Evolutionary conservation across 2,888 invertebrate genomes (phyloP).

Genomic region (Malthinus seriepunctatus): DNA sequence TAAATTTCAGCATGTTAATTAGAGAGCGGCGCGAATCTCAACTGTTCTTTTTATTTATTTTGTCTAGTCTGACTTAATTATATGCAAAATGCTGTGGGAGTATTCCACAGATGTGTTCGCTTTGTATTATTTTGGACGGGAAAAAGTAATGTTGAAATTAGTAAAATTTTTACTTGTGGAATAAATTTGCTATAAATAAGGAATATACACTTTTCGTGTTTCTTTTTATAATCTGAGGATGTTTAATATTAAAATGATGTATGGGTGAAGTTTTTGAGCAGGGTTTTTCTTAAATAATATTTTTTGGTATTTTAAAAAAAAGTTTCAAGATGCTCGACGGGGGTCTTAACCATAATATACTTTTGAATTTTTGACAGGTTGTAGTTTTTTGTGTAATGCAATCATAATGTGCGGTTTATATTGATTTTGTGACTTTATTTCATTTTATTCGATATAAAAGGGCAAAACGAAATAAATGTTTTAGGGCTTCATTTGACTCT

Average conservation of each 20-base stretch:
- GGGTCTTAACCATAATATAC: constrained; percentile 7
- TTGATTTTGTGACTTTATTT: background rate
- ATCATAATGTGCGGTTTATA: constrained; percentile 1
- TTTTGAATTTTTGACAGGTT: constrained; percentile 12
- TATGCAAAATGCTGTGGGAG: constrained; percentile 24
- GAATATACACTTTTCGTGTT: constrained; percentile 1
- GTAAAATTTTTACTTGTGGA: constrained; percentile 9
- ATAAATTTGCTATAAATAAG: constrained; percentile 25
- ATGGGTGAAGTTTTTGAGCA: constrained; percentile 13
- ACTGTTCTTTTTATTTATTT: constrained; percentile 22
- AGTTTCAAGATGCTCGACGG: constrained; percentile 5
- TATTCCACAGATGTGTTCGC: constrained; percentile 2
- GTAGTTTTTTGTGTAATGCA: constrained; percentile 3
- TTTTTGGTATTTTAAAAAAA: constrained; percentile 5
- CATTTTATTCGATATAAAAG: background rate
- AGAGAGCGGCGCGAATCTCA: constrained; percentile 14
- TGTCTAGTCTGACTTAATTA: constrained; percentile 24
- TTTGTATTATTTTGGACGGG: constrained; percentile 1
- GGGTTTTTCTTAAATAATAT: background rate
- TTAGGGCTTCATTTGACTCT: constrained; percentile 11
- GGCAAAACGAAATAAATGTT: constrained; percentile 12
- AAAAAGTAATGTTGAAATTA: background rate
- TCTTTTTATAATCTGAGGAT: constrained; percentile 5
- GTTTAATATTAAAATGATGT: constrained; percentile 19
- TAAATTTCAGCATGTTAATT: constrained; percentile 18